Percentiles rank a stretch among this genome's conserved stretches.
phyloP scores from a whole-genome alignment of 1,140 invertebrate genomes.

The Neodiprion pinetum region DNA sequence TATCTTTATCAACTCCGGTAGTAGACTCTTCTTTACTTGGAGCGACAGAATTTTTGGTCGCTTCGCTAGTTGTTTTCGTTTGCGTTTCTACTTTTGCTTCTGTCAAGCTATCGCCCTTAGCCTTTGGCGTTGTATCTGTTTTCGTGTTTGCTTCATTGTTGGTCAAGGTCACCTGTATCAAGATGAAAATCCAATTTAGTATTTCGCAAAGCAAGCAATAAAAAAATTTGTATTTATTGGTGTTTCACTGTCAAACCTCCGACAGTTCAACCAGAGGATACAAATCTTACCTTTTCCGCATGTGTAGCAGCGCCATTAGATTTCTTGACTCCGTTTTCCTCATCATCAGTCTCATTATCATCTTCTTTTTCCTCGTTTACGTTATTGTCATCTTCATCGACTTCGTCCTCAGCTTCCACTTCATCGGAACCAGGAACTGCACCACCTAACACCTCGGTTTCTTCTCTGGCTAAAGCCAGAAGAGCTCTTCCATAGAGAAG shows the following conservation, averaged over 20 bases:
- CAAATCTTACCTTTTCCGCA: background rate
- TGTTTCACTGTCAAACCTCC: too few species aligned
- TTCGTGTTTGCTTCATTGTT: background rate
- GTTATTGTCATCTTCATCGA: slow-evolving; percentile 62
- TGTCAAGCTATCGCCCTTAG: background rate
- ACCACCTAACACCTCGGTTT: slow-evolving; percentile 80
- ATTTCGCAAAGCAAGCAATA: too few species aligned
- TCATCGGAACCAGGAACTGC: slow-evolving; percentile 70
- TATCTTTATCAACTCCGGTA: slow-evolving; percentile 22
- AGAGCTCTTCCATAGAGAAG: slow-evolving; percentile 81
- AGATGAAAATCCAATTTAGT: background rate
- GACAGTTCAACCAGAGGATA: too few species aligned
- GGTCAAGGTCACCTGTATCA: background rate
- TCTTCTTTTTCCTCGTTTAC: slow-evolving; percentile 56
- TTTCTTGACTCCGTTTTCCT: background rate
- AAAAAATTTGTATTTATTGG: too few species aligned
- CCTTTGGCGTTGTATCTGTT: background rate
- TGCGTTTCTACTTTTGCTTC: background rate
- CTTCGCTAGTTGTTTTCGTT: too few species aligned
- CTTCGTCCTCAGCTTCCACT: slow-evolving; percentile 60
- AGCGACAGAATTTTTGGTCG: too few species aligned
- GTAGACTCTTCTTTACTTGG: too few species aligned
- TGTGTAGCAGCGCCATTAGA: background rate
- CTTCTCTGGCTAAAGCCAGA: slow-evolving; percentile 80
- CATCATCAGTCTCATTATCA: slow-evolving; percentile 13